Base-by-base conservation (phyloP, 2,113 vertebrate genomes). In the Rhea pennata region DNA sequence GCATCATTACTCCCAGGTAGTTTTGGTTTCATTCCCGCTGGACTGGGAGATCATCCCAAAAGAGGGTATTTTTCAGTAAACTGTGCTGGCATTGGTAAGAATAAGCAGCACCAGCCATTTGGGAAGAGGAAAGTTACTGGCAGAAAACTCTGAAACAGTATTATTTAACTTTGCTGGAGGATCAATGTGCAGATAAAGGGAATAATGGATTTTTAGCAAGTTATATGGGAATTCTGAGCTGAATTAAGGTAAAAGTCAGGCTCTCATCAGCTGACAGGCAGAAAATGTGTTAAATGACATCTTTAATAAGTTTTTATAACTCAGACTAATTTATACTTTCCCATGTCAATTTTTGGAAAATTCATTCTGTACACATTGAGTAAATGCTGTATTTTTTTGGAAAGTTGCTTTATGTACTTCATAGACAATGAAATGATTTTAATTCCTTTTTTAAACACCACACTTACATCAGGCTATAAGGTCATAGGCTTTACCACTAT, bases 391-490 rank as follows among this genome's bases (percentile, higher is more conserved):
- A 56, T 46, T 74, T 87, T 87, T 91, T 91, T 42, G 8, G n/a
- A 77, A 64, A n/a, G 36, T 77, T 78, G 14, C 24, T 78, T 74
- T 90, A 23, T 67, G 40, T 88, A 48, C 40, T 81, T 96, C 15
- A 69, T 84, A 94, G 93, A 56, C 73, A 79, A 93, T 82, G 44
- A 87, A 92, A 76, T 51, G 5, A 11, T 81, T 81, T 93, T 93
- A 58, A 95, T 94, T 92, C 46, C 44, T 66, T 36, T 53, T 94
- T 88, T 91, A 85, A 88, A 64, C 22, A 92, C 42, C 36, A 69
- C 94, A 93, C 83, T 84, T 40, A 22, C 59, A 93, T 74, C 74
- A 91, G 53, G 23, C 58, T 96, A 69, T 77, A 42, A 95, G 95
- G 85, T 86, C 84, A 70, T 4, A 10, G 93, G 80, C 53, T 93